phyloP scores from a whole-genome alignment of 2,113 vertebrate species.

The Neodon shergylaensis region DNA sequence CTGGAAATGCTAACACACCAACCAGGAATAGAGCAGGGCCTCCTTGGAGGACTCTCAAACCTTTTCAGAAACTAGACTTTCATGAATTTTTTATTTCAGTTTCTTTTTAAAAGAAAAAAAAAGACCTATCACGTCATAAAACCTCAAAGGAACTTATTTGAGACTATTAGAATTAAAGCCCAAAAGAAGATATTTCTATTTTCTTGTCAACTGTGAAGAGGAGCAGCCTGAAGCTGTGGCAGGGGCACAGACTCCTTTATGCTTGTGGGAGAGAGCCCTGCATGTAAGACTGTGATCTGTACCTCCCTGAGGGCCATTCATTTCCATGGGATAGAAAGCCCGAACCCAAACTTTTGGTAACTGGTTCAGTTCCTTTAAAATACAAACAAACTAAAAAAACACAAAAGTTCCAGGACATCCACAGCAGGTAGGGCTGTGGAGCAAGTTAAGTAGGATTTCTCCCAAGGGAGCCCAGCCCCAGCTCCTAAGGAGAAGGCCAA shows the following conservation, averaged over 20 bases:
- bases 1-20: constrained; percentile 28
- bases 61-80: neutral
- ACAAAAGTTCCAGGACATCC: neutral
- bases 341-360: constrained; percentile 20
- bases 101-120: neutral
- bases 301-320: neutral
- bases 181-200: constrained; percentile 30
- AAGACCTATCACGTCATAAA: neutral
- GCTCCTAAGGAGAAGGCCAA: neutral
- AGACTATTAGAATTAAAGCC: neutral
- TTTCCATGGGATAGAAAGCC: constrained; percentile 29
- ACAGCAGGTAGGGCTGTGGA: neutral
- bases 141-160: constrained; percentile 42
- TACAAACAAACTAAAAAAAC: neutral
- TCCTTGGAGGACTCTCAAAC: constrained; percentile 30
- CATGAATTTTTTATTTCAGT: neutral
- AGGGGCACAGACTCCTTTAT: neutral
- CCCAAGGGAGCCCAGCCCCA: neutral
- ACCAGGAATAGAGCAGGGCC: neutral
- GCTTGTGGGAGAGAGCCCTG: neutral
- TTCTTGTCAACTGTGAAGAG: constrained; percentile 41
- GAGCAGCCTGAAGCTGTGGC: neutral
- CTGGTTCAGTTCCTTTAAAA: constrained; percentile 35
- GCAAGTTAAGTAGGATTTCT: neutral
- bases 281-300: neutral